Base-by-base conservation (phyloP, 2,888 invertebrate genomes). In the Oscheius sp. region DNA sequence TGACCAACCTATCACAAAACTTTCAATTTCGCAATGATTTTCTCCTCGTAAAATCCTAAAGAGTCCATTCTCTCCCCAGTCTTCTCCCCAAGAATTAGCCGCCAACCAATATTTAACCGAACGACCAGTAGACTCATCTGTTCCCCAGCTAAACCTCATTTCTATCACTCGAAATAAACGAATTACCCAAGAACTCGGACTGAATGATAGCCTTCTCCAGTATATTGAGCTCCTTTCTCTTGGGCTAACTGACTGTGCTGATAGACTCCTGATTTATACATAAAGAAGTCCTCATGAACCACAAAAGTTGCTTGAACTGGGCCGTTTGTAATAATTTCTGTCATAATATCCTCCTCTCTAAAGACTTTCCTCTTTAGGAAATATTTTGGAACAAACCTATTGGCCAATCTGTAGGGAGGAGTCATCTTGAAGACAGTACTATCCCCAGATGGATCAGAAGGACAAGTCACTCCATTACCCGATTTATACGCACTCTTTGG, bases 51-150 rank as follows among this genome's bases (percentile, higher is more conserved):
- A 88, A 82, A 96, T 95, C 71, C 92, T 91, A 91, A 96, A 96
- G 86, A 91, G 92, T 0, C 96, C 96, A 73, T 91, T 89, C 87
- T 96, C 95, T 10, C 96, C 96, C 96, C 96, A 96, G 78, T 91
- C 89, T 0, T 88, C 84, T 8, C 96, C 96, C 96, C 96, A 96
- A 34, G 94, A 94, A 89, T 96, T 96, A 53, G 93, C 93, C 46
- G 92, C 93, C 85, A 93, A 90, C 95, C 95, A 95, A 86, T 92
- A 95, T 87, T 93, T 93, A 46, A 91, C 89, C 1, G 90, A 89
- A 25, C 87, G 83, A 20, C 91, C 91, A 25, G 84, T 80, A 5
- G 82, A 74, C 50, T 88, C 88, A 81, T 92, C 92, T 86, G 93
- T 92, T 6, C 95, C 95, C 95, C 95, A 95, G 23, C 87, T 86